Base-by-base conservation (phyloP, 2,113 vertebrate species). In the Catagonus wagneri region DNA sequence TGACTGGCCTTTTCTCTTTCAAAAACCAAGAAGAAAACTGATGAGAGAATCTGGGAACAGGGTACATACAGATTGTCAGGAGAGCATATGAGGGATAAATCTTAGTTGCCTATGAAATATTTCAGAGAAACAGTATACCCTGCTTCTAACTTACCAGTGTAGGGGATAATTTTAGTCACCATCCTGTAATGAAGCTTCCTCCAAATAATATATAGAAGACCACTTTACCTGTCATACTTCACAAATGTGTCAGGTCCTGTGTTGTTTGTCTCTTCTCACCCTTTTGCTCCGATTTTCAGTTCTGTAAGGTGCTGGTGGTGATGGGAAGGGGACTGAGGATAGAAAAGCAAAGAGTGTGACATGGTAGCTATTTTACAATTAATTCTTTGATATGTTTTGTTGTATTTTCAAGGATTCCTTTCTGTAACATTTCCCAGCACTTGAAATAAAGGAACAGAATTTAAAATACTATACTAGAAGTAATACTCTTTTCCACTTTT, bases 1-100 rank as follows among this genome's bases (percentile, higher is more conserved):
- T 74, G 69, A 95, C 81, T 61, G 86, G 16, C 19, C 50, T 94
- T 87, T 83, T 95, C 22, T 87, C 86, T 91, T 96, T 94, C 52
- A 96, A 97, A 95, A 95, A 34, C 71, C 63, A 91, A 93, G 75
- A 86, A 93, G 89, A 91, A 97, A 97, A 96, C 44, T 94, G 95
- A 97, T 97, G 83, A 96, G 74, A 76, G 84, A 93, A 83, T 93
- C 63, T 80, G 71, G 94, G 60, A 92, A 75, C 52, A 32, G 22
- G 54, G n/a, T 34, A 94, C 20, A 96, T 34, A 94, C 20, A 96
- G 86, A 90, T 86, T 95, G 85, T 95, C 95, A 97, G 78, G n/a
- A 88, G 65, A 63, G 36, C 68, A 95, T 20, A 60, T 85, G 25
- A 91, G 25, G 17, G 52, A 58, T 83, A 66, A 50, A 44, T 76